phyloP scores from a whole-genome alignment of 2,888 invertebrate species.

The Celastrina argiolus region DNA sequence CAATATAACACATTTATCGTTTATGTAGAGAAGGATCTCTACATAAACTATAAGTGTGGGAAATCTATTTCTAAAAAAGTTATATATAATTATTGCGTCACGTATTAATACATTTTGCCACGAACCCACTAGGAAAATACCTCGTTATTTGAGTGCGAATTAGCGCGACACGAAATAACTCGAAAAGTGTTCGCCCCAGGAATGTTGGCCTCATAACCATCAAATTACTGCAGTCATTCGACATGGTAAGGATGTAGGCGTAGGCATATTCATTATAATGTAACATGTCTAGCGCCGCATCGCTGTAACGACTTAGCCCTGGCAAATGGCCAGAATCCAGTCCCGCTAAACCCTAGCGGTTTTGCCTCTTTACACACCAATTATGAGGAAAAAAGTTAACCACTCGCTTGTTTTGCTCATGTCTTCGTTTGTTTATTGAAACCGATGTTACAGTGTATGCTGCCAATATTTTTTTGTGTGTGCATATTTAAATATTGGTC shows the following conservation, averaged over 20 bases:
- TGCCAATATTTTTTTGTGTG: not conserved
- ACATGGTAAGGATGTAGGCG: slow-evolving; percentile 25
- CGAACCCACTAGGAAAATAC: not conserved
- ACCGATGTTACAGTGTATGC: not conserved
- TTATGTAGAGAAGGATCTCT: no score
- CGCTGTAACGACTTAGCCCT: slow-evolving; percentile 41
- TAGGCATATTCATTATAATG: slow-evolving; percentile 28
- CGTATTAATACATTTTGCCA: no score
- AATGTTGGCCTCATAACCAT: not conserved
- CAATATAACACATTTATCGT: no score
- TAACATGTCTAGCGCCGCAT: slow-evolving; percentile 30
- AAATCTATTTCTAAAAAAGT: no score
- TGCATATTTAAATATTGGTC: not conserved
- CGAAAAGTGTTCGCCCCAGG: not conserved
- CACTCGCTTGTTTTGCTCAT: not conserved
- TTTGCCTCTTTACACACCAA: slow-evolving; percentile 31
- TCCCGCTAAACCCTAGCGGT: slow-evolving; percentile 30
- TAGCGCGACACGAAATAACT: not conserved
- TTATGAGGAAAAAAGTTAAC: slow-evolving; percentile 24
- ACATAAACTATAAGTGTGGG: no score
- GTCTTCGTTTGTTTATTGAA: not conserved
- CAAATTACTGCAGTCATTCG: slow-evolving; percentile 9
- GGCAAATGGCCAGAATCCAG: slow-evolving; percentile 52
- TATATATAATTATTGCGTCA: no score
- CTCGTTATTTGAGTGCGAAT: not conserved